Conservation (phyloP, 2,113 vertebrate species). For the Athene noctua region DNA sequence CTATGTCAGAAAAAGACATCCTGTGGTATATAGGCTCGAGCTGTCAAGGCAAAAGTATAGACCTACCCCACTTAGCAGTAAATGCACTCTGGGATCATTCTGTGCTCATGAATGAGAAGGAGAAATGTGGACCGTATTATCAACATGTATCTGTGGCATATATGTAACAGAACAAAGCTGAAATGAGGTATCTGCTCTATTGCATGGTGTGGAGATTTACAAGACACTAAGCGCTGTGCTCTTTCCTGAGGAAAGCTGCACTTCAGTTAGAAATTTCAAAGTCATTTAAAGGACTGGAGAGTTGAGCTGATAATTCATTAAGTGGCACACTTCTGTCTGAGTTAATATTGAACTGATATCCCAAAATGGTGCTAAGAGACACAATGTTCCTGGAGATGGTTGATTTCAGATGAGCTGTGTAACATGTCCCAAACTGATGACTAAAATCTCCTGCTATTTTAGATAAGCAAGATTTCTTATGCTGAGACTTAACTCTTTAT, state of each 20-base stretch:
- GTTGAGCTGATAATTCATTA: neutral
- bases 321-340: neutral
- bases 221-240: neutral
- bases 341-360: neutral
- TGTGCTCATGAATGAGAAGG: neutral
- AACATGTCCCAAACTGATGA: neutral
- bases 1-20: neutral
- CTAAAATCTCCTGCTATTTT: neutral
- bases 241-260: neutral
- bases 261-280: neutral
- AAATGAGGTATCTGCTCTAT: neutral
- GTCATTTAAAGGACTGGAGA: neutral
- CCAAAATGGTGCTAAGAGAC: neutral
- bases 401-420: neutral
- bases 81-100: neutral
- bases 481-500: neutral
- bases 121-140: neutral
- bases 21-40: neutral
- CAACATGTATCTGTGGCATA: neutral
- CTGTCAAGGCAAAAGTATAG: neutral
- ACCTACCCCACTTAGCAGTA: neutral
- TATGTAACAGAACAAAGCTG: neutral
- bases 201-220: neutral
- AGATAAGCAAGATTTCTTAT: neutral
- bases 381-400: neutral